phyloP scores from a whole-genome alignment of 2,888 invertebrate species.

The Microctonus aethiopoides region DNA sequence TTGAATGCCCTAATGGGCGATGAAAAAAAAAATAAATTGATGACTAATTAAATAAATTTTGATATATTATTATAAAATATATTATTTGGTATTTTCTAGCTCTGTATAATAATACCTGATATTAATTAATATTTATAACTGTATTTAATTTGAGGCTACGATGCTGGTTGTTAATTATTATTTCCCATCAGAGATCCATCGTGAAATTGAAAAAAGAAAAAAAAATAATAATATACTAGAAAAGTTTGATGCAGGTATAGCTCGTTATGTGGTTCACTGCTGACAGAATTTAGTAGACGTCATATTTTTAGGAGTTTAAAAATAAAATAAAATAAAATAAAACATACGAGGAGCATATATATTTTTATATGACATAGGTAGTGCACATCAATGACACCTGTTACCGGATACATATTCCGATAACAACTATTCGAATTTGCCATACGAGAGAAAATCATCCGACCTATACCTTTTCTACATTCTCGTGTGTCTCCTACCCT shows the following conservation, averaged over 20 bases:
- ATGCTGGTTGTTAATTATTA: not conserved
- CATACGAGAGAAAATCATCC: not conserved
- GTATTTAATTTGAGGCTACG: not conserved
- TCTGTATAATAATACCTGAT: too few relatives aligned
- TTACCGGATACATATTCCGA: constrained; percentile 27
- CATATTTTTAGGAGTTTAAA: too few relatives aligned
- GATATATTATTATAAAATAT: not conserved
- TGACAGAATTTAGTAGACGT: not conserved
- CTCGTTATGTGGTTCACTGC: not conserved
- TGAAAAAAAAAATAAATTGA: not conserved
- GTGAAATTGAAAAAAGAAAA: too few relatives aligned
- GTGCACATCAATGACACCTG: constrained; percentile 33
- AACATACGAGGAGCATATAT: not conserved
- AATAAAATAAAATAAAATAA: not conserved
- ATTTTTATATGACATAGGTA: not conserved
- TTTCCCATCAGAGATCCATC: too few relatives aligned
- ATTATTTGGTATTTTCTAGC: too few relatives aligned
- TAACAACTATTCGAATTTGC: constrained; percentile 35
- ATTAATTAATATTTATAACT: not conserved
- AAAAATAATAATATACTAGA: too few relatives aligned
- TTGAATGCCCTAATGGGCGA: not conserved
- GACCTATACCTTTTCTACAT: constrained; percentile 9
- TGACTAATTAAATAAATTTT: not conserved
- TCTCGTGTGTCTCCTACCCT: not conserved
- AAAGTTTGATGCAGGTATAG: not conserved